Conservation (phyloP, 1,140 invertebrate genomes). For the Drosophila sulfurigaster region DNA sequence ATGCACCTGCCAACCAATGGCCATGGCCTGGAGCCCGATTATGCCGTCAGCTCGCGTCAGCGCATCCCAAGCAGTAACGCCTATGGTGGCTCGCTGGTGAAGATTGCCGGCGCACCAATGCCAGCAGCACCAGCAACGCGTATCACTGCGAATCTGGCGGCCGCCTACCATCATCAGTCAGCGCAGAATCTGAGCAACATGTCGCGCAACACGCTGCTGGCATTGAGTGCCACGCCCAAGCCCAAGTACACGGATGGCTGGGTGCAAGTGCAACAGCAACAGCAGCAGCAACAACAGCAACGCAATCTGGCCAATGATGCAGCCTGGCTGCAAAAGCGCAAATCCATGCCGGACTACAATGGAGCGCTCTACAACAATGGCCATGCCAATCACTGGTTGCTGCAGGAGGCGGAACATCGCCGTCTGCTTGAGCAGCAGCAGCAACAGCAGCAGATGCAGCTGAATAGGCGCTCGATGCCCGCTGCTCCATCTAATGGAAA, state of each 20-base stretch:
- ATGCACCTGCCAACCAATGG: constrained; percentile 68
- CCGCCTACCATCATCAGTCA: constrained; percentile 74
- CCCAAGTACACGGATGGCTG: constrained; percentile 88
- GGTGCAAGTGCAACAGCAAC: constrained; percentile 79
- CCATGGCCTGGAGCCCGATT: constrained; percentile 61
- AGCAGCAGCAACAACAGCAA: constrained; percentile 53
- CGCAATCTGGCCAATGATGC: constrained; percentile 62
- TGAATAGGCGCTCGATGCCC: constrained; percentile 64
- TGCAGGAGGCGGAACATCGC: constrained; percentile 96
- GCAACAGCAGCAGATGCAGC: constrained; percentile 68
- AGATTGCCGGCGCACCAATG: constrained; percentile 63
- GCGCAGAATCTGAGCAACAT: constrained; percentile 86
- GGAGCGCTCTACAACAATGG: constrained; percentile 86
- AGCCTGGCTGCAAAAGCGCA: constrained; percentile 87
- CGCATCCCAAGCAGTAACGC: constrained; percentile 40
- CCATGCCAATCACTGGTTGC: constrained; percentile 94
- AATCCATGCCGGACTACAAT: constrained; percentile 87
- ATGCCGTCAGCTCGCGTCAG: constrained; percentile 62
- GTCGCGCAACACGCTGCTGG: constrained; percentile 91
- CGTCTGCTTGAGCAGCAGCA: constrained; percentile 87
- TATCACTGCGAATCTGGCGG: constrained; percentile 47
- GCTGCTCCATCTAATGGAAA: constrained; percentile 80
- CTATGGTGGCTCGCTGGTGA: constrained; percentile 76
- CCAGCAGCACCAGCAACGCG: constrained; percentile 16
- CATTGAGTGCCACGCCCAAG: constrained; percentile 91